Evolutionary conservation across 2,888 invertebrate species (phyloP).

Genomic region (Athalia cordata): DNA sequence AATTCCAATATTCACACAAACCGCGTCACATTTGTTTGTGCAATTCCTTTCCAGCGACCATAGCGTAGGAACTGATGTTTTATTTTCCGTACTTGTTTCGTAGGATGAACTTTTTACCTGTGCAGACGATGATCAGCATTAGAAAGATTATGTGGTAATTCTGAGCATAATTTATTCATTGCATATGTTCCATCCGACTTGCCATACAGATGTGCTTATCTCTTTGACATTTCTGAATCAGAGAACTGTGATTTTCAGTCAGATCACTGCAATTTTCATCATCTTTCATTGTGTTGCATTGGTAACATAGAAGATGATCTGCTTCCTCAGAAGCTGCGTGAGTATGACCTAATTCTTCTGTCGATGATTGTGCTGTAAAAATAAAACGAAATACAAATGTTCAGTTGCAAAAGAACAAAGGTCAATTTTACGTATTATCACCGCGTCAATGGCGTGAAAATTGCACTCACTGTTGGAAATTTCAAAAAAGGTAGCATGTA

Average conservation of each 20-base stretch:
- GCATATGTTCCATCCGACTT: conserved; percentile 56
- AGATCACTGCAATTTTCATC: conserved; percentile 84
- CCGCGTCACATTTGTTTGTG: conserved; percentile 88
- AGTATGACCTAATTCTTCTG: conserved; percentile 84
- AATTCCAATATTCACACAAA: conserved; percentile 92
- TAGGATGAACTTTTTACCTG: conserved; percentile 90
- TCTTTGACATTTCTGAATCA: conserved; percentile 84
- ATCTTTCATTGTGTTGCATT: conserved; percentile 85
- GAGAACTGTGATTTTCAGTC: conserved; percentile 77
- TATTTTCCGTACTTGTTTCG: conserved; percentile 88
- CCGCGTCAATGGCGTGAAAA: too few relatives aligned
- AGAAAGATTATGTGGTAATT: not conserved
- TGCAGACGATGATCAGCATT: not conserved
- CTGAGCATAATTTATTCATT: not conserved
- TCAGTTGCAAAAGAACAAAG: not conserved
- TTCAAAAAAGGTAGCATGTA: conserved; percentile 47
- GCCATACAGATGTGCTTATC: conserved; percentile 89
- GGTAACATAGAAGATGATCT: conserved; percentile 88
- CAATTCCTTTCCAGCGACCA: conserved; percentile 92
- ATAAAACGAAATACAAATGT: not conserved
- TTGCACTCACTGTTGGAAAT: conserved; percentile 51
- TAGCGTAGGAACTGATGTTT: conserved; percentile 82
- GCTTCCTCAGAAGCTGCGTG: conserved; percentile 86
- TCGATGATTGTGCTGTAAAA: conserved; percentile 70
- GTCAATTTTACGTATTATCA: not conserved